Percentiles rank a stretch among this genome's conserved stretches.
These are phyloP conservation scores for Ferdinandea cuprea DNA, from an alignment of 2,888 invertebrate genomes.

Conservation along the genomic window DNA sequence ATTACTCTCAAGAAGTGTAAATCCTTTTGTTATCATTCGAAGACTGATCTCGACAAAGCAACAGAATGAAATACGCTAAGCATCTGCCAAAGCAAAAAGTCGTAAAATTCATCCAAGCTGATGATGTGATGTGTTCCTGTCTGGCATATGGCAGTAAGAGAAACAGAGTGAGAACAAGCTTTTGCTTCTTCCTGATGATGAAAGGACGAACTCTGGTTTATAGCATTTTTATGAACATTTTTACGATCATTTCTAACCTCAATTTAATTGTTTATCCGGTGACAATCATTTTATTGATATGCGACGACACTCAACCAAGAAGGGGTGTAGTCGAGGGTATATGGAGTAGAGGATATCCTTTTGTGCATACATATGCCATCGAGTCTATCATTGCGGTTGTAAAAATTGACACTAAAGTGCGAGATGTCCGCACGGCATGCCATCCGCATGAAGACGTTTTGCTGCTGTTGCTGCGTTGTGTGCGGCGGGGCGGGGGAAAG, in stretches of 20 bases:
- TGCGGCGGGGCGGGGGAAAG: conserved; percentile 77
- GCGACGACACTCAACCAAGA: conserved; percentile 41
- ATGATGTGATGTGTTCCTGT: conserved; percentile 52
- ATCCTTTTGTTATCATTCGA: conserved; percentile 72
- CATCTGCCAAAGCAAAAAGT: conserved; percentile 68
- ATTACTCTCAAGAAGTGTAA: conserved; percentile 64
- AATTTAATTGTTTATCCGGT: conserved; percentile 84
- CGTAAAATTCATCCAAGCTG: conserved; percentile 69
- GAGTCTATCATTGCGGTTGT: conserved; percentile 74
- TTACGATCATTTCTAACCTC: conserved; percentile 83
- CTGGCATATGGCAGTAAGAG: too few species aligned
- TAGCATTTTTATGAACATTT: conserved; percentile 82
- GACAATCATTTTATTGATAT: conserved; percentile 82
- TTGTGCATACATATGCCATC: conserved; percentile 66
- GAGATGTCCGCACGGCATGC: conserved; percentile 60
- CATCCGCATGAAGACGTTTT: conserved; percentile 51
- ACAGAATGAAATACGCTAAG: conserved; percentile 52
- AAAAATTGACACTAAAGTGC: conserved; percentile 77
- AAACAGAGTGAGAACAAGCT: too few species aligned
- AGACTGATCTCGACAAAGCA: conserved; percentile 45
- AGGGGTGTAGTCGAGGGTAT: conserved; percentile 48
- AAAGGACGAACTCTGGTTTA: conserved; percentile 77
- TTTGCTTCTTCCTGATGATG: neutral
- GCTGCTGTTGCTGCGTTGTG: neutral
- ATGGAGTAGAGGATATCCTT: conserved; percentile 56